These are phyloP conservation scores for Denticeps clupeoides DNA, from an alignment of 2,797 vertebrate genomes.

Conservation along the genomic window DNA sequence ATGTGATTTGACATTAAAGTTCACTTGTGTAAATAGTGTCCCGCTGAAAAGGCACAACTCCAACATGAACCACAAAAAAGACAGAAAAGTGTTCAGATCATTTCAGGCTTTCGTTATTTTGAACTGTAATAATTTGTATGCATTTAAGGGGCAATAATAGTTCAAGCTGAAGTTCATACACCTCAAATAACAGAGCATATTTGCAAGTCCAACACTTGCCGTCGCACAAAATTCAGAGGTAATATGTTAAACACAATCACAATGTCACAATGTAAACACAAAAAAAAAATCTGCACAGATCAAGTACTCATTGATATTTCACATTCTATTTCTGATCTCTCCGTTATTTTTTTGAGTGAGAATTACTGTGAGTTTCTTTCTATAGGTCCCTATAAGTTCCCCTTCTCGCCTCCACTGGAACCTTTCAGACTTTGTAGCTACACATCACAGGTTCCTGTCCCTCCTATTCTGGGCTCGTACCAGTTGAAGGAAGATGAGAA, in stretches of 20 bases:
- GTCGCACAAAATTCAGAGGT: conserved; percentile 47
- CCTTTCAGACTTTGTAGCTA: conserved; percentile 84
- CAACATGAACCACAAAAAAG: too few relatives aligned
- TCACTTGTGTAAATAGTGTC: too few relatives aligned
- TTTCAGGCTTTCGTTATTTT: too few relatives aligned
- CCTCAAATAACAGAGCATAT: conserved; percentile 37
- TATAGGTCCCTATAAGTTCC: conserved; percentile 93
- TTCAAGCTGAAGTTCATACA: conserved; percentile 57
- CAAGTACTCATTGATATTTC: conserved; percentile 29
- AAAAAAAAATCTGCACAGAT: conserved; percentile 21
- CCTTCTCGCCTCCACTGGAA: conserved; percentile 81
- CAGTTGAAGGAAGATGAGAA: conserved; percentile 67
- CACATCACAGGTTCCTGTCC: conserved; percentile 88
- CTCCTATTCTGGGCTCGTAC: conserved; percentile 84
- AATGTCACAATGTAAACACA: conserved; percentile 50
- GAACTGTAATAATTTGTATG: too few relatives aligned
- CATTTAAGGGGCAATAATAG: conserved; percentile 9
- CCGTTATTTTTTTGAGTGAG: too few relatives aligned
- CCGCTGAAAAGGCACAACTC: too few relatives aligned
- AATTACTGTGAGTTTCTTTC: too few relatives aligned
- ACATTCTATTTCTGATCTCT: conserved; percentile 28
- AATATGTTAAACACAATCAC: conserved; percentile 62
- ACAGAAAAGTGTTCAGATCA: too few relatives aligned
- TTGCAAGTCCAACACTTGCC: conserved; percentile 38
- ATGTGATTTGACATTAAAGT: too few relatives aligned